These are phyloP conservation scores for Eurypyga helias DNA, from an alignment of 2,113 vertebrate genomes.

Conservation along the genomic window DNA sequence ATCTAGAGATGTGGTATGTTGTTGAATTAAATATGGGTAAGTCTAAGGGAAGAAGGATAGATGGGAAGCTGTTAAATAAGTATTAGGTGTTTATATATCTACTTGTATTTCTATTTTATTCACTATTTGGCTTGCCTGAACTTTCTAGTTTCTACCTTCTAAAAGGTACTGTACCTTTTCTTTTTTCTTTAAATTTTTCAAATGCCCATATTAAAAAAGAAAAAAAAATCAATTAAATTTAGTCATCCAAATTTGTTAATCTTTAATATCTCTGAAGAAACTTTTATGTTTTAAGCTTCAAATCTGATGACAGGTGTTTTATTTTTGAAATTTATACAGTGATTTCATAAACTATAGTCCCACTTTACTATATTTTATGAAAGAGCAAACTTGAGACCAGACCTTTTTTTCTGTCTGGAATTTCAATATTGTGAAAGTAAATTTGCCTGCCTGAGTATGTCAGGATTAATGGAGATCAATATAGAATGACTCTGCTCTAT, in stretches of 20 bases:
- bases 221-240: not conserved
- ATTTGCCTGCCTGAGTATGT: not conserved
- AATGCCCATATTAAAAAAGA: not conserved
- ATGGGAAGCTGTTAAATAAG: not conserved
- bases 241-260: not conserved
- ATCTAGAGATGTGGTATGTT: not conserved
- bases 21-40: not conserved
- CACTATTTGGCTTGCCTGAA: not conserved
- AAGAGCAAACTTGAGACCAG: not conserved
- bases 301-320: not conserved
- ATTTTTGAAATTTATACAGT: not conserved
- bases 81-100: not conserved
- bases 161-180: not conserved
- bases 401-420: not conserved
- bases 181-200: not conserved
- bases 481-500: not conserved
- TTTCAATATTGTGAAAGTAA: not conserved
- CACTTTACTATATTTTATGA: not conserved
- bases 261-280: not conserved
- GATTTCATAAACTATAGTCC: not conserved
- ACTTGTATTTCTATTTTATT: not conserved
- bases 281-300: not conserved
- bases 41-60: not conserved
- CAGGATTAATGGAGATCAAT: not conserved
- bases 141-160: not conserved